phyloP scores from a whole-genome alignment of 2,797 vertebrate species.

The Cyclopterus lumpus region DNA sequence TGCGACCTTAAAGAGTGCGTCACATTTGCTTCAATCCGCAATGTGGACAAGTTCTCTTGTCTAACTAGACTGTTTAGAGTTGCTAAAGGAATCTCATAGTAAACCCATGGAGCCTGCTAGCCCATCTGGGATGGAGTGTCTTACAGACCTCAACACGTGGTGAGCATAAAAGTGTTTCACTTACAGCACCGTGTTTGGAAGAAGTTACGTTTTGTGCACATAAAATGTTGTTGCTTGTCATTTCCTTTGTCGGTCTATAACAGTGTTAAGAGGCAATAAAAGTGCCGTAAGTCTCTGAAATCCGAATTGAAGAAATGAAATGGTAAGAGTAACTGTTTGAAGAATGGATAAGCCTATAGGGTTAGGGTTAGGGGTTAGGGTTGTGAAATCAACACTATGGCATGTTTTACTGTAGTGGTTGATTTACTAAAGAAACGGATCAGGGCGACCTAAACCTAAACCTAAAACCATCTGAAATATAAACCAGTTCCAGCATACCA shows the following conservation, averaged over 20 bases:
- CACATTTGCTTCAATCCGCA: not conserved
- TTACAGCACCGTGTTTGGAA: not conserved
- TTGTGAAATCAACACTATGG: not conserved
- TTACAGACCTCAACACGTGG: slow-evolving; percentile 8
- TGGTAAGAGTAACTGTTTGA: not conserved
- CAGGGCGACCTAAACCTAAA: no score
- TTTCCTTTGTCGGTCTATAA: not conserved
- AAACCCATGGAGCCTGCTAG: slow-evolving; percentile 24
- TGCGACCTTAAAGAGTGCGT: not conserved
- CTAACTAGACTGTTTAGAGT: slow-evolving; percentile 12
- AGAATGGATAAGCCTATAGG: not conserved
- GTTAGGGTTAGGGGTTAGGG: no score
- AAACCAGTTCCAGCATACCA: not conserved
- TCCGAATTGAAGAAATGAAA: not conserved
- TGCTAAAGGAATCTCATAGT: slow-evolving; percentile 25
- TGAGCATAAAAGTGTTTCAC: not conserved
- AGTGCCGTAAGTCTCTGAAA: not conserved
- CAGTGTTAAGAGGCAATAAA: not conserved
- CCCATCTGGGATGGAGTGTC: slow-evolving; percentile 19
- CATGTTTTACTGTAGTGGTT: not conserved
- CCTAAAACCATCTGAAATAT: not conserved
- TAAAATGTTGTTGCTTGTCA: not conserved
- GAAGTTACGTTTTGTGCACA: not conserved
- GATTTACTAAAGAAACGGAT: not conserved
- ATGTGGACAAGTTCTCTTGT: not conserved